Percentiles rank a stretch among this genome's conserved stretches.
These are phyloP conservation scores for Platanista minor DNA, from an alignment of 2,113 vertebrate species.

Conservation along the genomic window DNA sequence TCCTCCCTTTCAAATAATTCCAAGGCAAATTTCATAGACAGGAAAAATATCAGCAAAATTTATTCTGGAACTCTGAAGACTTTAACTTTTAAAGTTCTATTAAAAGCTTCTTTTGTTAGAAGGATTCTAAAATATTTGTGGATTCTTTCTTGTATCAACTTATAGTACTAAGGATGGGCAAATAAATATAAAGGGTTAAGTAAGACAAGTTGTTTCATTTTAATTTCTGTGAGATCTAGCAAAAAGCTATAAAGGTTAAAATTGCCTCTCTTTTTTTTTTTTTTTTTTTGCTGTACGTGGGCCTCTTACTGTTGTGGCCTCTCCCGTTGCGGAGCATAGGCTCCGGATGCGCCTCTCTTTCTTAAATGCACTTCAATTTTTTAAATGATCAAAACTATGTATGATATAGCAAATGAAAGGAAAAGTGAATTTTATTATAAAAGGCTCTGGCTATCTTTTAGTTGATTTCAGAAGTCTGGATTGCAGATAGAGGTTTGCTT, in stretches of 20 bases:
- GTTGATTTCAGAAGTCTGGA: neutral
- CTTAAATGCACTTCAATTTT: neutral
- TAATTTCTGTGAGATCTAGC: neutral
- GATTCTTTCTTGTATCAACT: neutral
- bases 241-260: neutral
- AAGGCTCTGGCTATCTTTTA: neutral
- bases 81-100: constrained; percentile 30
- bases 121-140: neutral
- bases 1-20: neutral
- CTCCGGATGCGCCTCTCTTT: neutral
- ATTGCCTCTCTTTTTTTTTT: neutral
- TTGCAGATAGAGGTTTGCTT: neutral
- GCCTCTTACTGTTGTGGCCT: too few species aligned
- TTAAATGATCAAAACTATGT: neutral
- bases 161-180: neutral
- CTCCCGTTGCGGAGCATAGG: too few species aligned
- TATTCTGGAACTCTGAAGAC: constrained; percentile 4
- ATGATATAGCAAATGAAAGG: neutral
- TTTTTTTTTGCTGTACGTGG: too few species aligned
- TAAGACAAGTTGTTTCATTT: neutral
- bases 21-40: neutral
- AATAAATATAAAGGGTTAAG: neutral
- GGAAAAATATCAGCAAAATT: neutral
- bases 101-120: neutral
- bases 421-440: neutral